Percentiles rank a stretch among this genome's conserved stretches.
phyloP scores from a whole-genome alignment of 2,113 vertebrate species.

The Murina feae region DNA sequence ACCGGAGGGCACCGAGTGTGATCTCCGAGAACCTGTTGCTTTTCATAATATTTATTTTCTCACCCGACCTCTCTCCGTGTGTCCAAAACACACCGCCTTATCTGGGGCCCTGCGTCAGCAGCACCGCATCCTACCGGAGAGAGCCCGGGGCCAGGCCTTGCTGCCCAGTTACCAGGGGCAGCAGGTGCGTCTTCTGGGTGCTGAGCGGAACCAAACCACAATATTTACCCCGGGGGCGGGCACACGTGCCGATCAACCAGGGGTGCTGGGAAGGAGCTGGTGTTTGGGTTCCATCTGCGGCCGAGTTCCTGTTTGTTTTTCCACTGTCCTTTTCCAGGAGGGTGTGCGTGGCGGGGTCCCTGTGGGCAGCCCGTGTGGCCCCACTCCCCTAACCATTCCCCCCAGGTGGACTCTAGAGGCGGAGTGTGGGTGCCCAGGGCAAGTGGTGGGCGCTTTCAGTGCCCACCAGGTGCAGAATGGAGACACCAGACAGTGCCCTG shows the following conservation, averaged over 20 bases:
- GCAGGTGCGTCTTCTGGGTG: background rate
- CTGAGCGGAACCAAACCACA: slow-evolving; percentile 4
- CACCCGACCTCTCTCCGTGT: background rate
- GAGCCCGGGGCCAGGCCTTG: background rate
- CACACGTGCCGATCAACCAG: background rate
- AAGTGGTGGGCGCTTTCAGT: background rate
- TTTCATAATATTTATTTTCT: slow-evolving; percentile 40
- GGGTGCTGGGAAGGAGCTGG: background rate
- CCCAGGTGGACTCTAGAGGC: background rate
- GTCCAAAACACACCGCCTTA: slow-evolving; percentile 2
- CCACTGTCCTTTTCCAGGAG: slow-evolving; percentile 21
- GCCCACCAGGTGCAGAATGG: background rate
- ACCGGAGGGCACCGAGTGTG: background rate
- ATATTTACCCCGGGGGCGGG: background rate
- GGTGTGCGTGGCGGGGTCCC: background rate
- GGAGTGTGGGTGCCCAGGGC: background rate
- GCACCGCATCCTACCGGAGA: slow-evolving; percentile 31
- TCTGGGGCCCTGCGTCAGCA: slow-evolving; percentile 58
- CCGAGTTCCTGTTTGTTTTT: slow-evolving; percentile 58
- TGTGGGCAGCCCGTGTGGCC: background rate
- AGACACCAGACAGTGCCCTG: background rate
- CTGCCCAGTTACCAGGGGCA: slow-evolving; percentile 27
- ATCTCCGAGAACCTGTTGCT: background rate
- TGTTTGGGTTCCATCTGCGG: background rate
- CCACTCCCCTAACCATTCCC: background rate